Percentiles rank a stretch among this genome's conserved stretches.
phyloP scores from a whole-genome alignment of 2,888 invertebrate species.

The Augiades crinisus region DNA sequence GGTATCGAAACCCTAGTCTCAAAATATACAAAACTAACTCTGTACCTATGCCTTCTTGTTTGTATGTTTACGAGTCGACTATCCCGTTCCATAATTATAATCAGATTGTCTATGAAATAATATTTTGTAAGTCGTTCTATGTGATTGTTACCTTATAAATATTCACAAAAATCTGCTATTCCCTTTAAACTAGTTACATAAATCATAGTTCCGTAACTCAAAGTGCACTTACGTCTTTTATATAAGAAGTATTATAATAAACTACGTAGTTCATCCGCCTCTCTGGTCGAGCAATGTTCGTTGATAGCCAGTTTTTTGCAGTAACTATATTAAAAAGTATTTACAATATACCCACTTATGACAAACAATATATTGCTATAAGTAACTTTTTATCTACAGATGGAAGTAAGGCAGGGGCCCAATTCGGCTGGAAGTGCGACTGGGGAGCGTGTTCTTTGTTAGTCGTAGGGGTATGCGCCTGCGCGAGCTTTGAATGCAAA shows the following conservation, averaged over 20 bases:
- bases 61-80: conserved; percentile 9
- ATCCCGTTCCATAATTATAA: conserved; percentile 20
- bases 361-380: conserved; percentile 73
- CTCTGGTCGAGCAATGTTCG: conserved; percentile 63
- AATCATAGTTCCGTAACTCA: conserved; percentile 73
- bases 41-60: not conserved
- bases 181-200: conserved; percentile 48
- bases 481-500: conserved; percentile 13
- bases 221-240: conserved; percentile 78
- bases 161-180: conserved; percentile 35
- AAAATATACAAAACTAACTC: not conserved
- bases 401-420: conserved; percentile 51
- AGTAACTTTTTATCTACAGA: conserved; percentile 75
- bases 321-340: conserved; percentile 72
- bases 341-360: conserved; percentile 75
- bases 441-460: conserved; percentile 8
- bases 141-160: conserved; percentile 21
- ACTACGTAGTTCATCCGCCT: conserved; percentile 53
- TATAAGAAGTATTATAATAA: conserved; percentile 67
- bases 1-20: too few species aligned
- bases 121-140: conserved; percentile 16
- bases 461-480: conserved; percentile 20
- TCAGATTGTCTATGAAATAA: conserved; percentile 23
- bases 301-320: conserved; percentile 66
- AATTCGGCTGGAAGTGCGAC: conserved; percentile 47